Evolutionary conservation across 2,113 vertebrate species (phyloP).

Genomic region (Haemorhous mexicanus): DNA sequence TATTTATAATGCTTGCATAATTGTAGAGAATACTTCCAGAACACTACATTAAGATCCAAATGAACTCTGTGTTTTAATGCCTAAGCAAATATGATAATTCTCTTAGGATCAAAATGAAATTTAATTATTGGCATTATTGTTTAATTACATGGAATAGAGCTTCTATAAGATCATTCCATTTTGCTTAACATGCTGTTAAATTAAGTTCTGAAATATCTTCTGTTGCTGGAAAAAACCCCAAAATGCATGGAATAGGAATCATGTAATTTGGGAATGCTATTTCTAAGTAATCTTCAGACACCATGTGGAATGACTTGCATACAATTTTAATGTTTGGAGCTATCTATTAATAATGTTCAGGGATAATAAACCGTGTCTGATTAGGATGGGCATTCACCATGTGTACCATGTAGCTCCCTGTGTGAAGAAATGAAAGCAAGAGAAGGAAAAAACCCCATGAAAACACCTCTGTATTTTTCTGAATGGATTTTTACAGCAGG

Average conservation of each 20-base stretch:
- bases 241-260: neutral
- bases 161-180: neutral
- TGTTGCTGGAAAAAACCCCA: neutral
- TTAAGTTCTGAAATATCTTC: neutral
- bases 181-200: neutral
- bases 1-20: neutral
- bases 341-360: neutral
- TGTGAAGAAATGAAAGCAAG: neutral
- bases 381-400: neutral
- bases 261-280: neutral
- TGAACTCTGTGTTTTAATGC: neutral
- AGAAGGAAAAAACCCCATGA: accelerated
- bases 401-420: neutral
- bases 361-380: neutral
- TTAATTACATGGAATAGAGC: neutral
- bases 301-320: neutral
- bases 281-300: neutral
- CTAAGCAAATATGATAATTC: neutral
- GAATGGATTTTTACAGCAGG: neutral
- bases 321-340: neutral
- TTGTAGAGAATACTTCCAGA: neutral
- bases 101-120: neutral
- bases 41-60: neutral
- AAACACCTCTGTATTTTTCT: neutral
- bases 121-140: neutral